Conservation (phyloP, 2,113 vertebrate genomes). For the Thinocorus orbignyianus region DNA sequence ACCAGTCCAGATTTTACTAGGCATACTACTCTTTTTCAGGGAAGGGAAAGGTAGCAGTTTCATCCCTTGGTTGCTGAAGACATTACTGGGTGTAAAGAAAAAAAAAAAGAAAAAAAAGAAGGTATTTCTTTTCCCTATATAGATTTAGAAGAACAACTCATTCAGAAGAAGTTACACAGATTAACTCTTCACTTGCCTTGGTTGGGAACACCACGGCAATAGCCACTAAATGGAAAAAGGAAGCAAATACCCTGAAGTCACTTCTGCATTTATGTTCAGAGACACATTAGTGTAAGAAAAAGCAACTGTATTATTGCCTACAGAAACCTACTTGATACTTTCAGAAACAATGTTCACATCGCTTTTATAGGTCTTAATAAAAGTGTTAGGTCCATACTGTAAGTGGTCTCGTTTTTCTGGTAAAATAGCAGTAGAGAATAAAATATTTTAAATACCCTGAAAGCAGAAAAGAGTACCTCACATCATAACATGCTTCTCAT, state of each 20-base stretch:
- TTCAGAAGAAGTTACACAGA: background rate
- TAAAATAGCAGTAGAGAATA: background rate
- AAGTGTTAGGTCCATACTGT: background rate
- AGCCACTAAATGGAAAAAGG: background rate
- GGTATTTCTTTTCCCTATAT: background rate
- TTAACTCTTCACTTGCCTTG: background rate
- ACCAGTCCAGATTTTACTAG: background rate
- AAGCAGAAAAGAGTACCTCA: background rate
- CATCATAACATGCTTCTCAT: background rate
- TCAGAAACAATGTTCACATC: background rate
- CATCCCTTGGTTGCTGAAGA: background rate
- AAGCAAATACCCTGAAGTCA: background rate
- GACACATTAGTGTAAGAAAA: background rate
- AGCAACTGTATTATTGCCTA: background rate
- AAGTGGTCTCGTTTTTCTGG: background rate
- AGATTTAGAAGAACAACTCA: background rate
- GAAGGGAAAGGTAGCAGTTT: background rate
- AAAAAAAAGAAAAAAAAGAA: background rate
- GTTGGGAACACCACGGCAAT: background rate
- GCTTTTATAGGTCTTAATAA: background rate
- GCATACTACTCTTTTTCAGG: background rate
- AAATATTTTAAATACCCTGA: background rate
- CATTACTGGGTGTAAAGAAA: background rate
- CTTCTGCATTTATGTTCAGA: background rate
- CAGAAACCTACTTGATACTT: background rate